Percentiles rank a stretch among this genome's conserved stretches.
phyloP scores from a whole-genome alignment of 2,888 invertebrate genomes.

The Seira sanloemensis region DNA sequence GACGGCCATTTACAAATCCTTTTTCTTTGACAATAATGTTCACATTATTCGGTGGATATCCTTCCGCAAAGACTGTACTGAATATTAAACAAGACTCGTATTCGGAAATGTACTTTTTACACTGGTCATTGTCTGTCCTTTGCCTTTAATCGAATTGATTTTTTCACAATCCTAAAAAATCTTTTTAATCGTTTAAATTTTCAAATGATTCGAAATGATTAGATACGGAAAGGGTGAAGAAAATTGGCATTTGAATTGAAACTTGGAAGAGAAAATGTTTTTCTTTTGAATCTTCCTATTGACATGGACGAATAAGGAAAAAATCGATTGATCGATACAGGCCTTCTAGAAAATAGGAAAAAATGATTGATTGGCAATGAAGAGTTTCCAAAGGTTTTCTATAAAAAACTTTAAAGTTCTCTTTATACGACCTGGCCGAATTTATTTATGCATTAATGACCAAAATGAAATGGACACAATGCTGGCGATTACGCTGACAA shows the following conservation, averaged over 20 bases:
- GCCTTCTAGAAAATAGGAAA: neutral
- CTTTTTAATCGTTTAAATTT: neutral
- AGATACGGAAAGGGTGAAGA: constrained; percentile 48
- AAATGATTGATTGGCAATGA: neutral
- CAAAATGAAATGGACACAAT: too few species aligned
- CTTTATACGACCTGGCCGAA: too few species aligned
- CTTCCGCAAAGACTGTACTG: neutral
- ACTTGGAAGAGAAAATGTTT: too few species aligned
- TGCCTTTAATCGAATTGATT: neutral
- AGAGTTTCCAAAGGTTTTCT: too few species aligned
- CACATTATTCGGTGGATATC: constrained; percentile 19
- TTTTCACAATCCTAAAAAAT: neutral
- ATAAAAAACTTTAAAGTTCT: too few species aligned
- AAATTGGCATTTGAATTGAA: constrained; percentile 13
- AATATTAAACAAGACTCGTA: neutral
- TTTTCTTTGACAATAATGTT: constrained; percentile 56
- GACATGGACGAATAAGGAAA: too few species aligned
- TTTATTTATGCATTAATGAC: too few species aligned
- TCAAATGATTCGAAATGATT: constrained; percentile 18
- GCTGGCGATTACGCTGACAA: too few species aligned
- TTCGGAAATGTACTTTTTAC: neutral
- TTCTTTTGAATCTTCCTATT: neutral
- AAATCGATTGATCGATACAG: neutral
- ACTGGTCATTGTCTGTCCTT: constrained; percentile 47
- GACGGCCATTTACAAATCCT: constrained; percentile 66